Evolutionary conservation across 1,140 invertebrate genomes (phyloP), one percentile per base, ranked within the genome.

Genomic region (Papilio helenus): DNA sequence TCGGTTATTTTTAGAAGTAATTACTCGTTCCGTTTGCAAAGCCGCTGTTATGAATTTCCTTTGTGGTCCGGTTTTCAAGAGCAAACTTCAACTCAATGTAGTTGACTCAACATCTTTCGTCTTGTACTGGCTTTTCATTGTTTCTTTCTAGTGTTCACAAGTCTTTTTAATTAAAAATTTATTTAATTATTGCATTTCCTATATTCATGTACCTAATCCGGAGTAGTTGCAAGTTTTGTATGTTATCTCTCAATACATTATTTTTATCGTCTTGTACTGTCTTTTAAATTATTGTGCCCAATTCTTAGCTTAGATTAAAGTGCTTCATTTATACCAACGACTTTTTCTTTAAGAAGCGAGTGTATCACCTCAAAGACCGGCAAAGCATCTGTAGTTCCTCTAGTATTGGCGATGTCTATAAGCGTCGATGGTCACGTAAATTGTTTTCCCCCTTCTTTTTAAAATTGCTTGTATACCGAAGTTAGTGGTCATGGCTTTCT

Each of bases 41-140:
- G 72, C 72, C 72, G 42, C 72, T 74, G 72, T 74, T 74, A 74
- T 74, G 72, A 74, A 74, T 74, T 74, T 74, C 72, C 72, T 74
- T 74, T 74, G 72, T 74, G 72, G 72, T 74, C 72, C 72, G 72
- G 72, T 74, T 49, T 74, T 74, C 72, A 74, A 74, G 72, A 74
- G 72, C 72, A 74, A 49, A 74, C 72, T 74, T 74, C 39, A 74
- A 44, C 72, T 74, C 72, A 74, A 49, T 44, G 42, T 29, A 74
- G 72, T 74, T 74, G 72, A 74, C 72, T 74, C 72, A 49, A 74
- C 72, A 51, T 74, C 72, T 74, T 74, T 74, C 23, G 20, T 74
- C 42, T 49, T 74, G 20, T 74, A 74, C 44, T 74, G 20, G 72
- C 72, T 74, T 49, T 74, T 74, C 72, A 51, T 74, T 74, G 39